Evolutionary conservation across 2,888 invertebrate genomes (phyloP).

Genomic region (Byasa hedistus): DNA sequence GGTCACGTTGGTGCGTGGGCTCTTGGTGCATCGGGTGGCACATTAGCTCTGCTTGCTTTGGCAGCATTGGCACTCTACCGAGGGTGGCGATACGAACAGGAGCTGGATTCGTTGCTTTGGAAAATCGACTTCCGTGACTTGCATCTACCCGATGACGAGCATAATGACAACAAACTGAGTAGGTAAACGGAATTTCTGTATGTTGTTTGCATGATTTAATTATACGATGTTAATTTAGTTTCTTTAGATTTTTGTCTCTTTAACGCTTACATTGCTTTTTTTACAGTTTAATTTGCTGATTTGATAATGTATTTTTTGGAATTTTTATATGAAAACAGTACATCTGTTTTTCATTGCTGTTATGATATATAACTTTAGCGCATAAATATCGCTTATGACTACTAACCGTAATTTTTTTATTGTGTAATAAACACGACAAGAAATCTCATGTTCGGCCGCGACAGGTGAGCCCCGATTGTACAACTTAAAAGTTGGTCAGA

Average conservation of each 20-base stretch:
- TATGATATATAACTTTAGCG: too few relatives aligned
- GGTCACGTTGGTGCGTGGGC: conserved; percentile 92
- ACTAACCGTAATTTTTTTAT: too few relatives aligned
- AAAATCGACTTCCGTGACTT: conserved; percentile 96
- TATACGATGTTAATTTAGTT: not conserved
- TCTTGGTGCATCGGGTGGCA: conserved; percentile 88
- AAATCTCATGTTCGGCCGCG: not conserved
- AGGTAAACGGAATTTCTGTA: conserved; percentile 72
- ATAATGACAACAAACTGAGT: conserved; percentile 76
- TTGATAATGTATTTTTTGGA: too few relatives aligned
- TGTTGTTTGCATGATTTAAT: conserved; percentile 64
- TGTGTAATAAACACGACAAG: too few relatives aligned
- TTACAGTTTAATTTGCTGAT: not conserved
- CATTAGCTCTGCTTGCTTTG: conserved; percentile 84
- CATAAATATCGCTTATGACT: too few relatives aligned
- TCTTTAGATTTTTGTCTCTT: not conserved
- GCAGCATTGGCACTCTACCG: conserved; percentile 89
- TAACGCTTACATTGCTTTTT: not conserved
- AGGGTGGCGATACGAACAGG: conserved; percentile 96
- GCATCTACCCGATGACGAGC: conserved; percentile 81
- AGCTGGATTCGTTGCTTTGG: conserved; percentile 95
- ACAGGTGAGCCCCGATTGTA: not conserved
- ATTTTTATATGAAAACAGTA: too few relatives aligned
- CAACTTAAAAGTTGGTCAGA: conserved; percentile 63
- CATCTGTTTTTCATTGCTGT: too few relatives aligned